Percentiles rank a stretch among this genome's conserved stretches.
phyloP scores from a whole-genome alignment of 1,140 invertebrate species.

The Bombus waltoni region DNA sequence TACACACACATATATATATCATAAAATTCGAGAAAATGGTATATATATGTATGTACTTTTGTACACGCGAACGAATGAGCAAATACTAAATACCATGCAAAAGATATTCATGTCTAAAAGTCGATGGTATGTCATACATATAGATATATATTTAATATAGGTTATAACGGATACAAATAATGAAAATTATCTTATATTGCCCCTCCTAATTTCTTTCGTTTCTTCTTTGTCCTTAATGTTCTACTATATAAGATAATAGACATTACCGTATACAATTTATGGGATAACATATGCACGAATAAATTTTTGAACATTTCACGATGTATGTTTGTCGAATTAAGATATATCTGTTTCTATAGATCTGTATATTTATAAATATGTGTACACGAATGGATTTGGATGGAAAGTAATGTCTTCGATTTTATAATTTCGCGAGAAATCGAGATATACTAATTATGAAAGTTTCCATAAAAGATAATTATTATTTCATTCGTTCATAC shows the following conservation, averaged over 20 bases:
- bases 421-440: neutral
- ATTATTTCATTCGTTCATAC: neutral
- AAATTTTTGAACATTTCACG: neutral
- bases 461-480: neutral
- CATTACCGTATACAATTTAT: conserved; percentile 1
- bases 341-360: neutral
- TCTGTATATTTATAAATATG: neutral
- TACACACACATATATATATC: conserved; percentile 6
- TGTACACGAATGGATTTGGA: neutral
- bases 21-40: conserved; percentile 26
- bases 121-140: conserved; percentile 28
- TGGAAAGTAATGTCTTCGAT: neutral
- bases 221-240: neutral
- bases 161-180: neutral
- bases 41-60: conserved; percentile 22
- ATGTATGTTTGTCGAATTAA: neutral
- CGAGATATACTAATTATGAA: neutral
- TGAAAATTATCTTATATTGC: neutral
- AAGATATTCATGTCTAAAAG: conserved; percentile 38
- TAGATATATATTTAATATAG: neutral
- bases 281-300: neutral
- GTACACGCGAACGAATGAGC: conserved; percentile 37
- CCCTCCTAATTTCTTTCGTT: no score
- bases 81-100: conserved; percentile 57
- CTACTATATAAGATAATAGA: neutral